phyloP scores from a whole-genome alignment of 2,888 invertebrate species.

The Rotaria socialis region DNA sequence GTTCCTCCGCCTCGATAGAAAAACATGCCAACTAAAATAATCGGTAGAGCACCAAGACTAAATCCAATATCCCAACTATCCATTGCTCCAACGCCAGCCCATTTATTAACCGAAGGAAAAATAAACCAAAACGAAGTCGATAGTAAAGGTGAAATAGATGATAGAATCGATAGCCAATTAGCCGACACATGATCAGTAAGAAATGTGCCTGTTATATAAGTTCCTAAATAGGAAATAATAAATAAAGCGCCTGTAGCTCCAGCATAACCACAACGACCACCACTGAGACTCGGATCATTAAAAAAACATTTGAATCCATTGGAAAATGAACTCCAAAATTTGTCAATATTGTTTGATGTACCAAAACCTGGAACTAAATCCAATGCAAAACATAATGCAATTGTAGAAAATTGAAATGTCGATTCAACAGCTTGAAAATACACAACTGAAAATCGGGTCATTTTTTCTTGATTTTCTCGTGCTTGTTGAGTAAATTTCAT shows the following conservation, averaged over 20 bases:
- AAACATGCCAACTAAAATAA: conserved; percentile 34
- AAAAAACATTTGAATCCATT: conserved; percentile 7
- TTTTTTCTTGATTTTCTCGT: neutral
- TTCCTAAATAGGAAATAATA: conserved; percentile 23
- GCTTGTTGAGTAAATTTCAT: conserved; percentile 12
- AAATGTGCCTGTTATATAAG: conserved; percentile 28
- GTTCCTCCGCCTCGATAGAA: conserved; percentile 18
- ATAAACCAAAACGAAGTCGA: conserved; percentile 33
- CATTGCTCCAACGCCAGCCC: neutral
- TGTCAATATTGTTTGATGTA: neutral
- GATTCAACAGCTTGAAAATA: conserved; percentile 33
- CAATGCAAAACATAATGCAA: conserved; percentile 25
- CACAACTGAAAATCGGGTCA: conserved; percentile 14
- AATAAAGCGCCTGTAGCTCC: neutral
- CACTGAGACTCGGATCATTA: neutral
- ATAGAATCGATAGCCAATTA: conserved; percentile 27
- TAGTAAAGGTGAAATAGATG: conserved; percentile 11
- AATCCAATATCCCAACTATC: conserved; percentile 1
- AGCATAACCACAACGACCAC: neutral
- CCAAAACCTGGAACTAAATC: conserved; percentile 36
- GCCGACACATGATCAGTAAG: conserved; percentile 27
- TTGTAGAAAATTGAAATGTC: conserved; percentile 23
- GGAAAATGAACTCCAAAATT: conserved; percentile 14
- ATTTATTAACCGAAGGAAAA: neutral
- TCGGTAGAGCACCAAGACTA: conserved; percentile 31